Base-by-base conservation (phyloP, 2,888 invertebrate species). In the Auanema sp. region DNA sequence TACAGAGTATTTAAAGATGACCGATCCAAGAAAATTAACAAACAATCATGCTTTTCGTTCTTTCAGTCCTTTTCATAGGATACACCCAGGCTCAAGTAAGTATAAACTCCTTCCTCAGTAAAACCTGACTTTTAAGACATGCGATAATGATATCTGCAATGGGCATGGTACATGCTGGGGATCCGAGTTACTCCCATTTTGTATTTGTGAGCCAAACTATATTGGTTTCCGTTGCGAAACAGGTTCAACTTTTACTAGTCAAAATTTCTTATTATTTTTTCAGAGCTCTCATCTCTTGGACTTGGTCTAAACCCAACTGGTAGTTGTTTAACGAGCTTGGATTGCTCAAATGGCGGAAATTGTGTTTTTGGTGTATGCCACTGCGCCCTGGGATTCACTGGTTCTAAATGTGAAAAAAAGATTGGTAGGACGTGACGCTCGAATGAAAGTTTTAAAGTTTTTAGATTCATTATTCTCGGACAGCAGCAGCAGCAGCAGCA, bases 141-240 rank as follows among this genome's bases (percentile, higher is more conserved):
- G 33, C 8, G 33, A 33, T 33, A 33, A 8, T 8, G 8, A 8
- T 8, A 33, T 33, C 56, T 76, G 76, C 54, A 67, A 61, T 55
- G 66, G 64, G 18, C 67, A 68, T 44, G 77, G 77, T 16, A 59
- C 67, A n/a, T 77, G 77, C 59, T 43, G 72, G 5, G 77, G 77
- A 2, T 64, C 70, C 16, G 65, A 65, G 23, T 40, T 62, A 0
- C 56, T 66, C 14, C 75, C 74, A 0, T 65, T 64, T 2, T 78
- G 78, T 33, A 23, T 78, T 10, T 78, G 78, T 65, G 75, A 75
- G 52, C 68, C 71, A n/a, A 76, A 77, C 10, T 76, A 68, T 56
- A 62, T 67, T 14, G 78, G 78, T 40, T 57, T 69, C 24, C 62
- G 72, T 23, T 78, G 78, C 42, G 78, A 78, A 66, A 61, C 72